A percentile compares a stretch with the other conserved stretches of the same genome.
Evolutionary conservation across 2,113 vertebrate genomes (phyloP).

Genomic region (Capra hircus): DNA sequence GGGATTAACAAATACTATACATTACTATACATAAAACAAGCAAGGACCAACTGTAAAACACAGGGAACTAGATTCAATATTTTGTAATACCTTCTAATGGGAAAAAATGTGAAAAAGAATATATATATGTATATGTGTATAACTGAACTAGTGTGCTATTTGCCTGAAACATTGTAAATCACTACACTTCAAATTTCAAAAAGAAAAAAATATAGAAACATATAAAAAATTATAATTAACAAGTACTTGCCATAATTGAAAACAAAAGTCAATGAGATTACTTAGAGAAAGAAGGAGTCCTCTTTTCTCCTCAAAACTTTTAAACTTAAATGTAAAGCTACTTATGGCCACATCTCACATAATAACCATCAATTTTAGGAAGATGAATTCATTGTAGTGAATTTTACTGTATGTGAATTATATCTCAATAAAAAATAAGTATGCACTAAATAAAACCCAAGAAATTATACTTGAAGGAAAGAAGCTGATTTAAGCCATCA

Average conservation of each 20-base stretch:
- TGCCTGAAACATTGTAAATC: neutral
- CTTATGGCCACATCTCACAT: neutral
- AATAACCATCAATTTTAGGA: neutral
- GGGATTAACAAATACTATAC: neutral
- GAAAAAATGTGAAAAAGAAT: neutral
- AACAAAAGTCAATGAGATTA: neutral
- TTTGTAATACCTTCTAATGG: neutral
- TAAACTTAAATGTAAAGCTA: constrained; percentile 6
- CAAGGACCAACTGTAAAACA: neutral
- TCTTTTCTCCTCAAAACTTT: constrained; percentile 21
- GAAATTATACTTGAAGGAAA: neutral
- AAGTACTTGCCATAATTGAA: neutral
- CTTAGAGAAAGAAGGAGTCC: neutral
- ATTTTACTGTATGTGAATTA: neutral
- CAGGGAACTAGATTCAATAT: neutral
- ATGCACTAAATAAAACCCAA: neutral
- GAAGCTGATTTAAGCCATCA: neutral
- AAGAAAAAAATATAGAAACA: neutral
- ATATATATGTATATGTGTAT: neutral
- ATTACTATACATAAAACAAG: neutral
- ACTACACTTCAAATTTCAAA: neutral
- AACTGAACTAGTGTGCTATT: neutral
- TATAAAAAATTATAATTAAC: neutral
- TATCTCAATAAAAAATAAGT: constrained; percentile 4
- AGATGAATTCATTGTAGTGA: neutral